Evolutionary conservation across 2,113 vertebrate species (phyloP), one percentile per base, ranked within the genome.

Genomic region (Amphiprion ocellaris): DNA sequence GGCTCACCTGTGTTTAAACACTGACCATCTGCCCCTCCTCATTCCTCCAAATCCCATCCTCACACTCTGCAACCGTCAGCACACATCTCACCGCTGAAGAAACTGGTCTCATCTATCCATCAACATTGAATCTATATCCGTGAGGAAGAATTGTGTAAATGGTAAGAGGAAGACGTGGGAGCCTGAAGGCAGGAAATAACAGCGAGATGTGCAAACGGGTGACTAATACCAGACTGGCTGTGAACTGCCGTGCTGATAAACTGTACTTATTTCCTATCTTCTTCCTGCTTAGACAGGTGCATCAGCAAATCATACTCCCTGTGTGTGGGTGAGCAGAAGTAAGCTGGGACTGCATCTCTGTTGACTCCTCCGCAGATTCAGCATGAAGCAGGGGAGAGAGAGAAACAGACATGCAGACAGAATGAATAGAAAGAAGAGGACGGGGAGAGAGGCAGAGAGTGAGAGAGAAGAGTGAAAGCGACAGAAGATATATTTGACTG

Each of bases 301-400:
- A 65, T 39, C 72, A 71, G 84, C 63, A 73, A 83, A 87, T 83
- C 70, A 73, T 82, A 33, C 63, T 75, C 56, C 39, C 62, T 12
- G 11, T 83, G 84, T 73, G 91, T 90, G 87, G 90, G 92, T 82
- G 92, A 82, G 1, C 53, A 78, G 84, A 84, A 82, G 82, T 88
- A 65, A 80, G 84, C 74, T 59, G 84, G 84, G 81, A 89, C 77
- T 84, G 83, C 75, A 71, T 91, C 81, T 89, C 77, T 84, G 77
- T 72, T 83, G 85, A 92, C 91, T 88, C 91, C 91, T 90, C 89
- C 80, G 82, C 91, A 92, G 74, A 91, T 79, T 87, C 81, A 82
- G 83, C 1, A n/a, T 60, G 80, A 79, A 84, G 85, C 83, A 69
- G 83, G 69, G 69, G 81, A 64, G 69, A 84, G 71, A 65, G 80